Evolutionary conservation across 2,797 vertebrate species (phyloP).

Genomic region (Chaenodraco wilsoni): DNA sequence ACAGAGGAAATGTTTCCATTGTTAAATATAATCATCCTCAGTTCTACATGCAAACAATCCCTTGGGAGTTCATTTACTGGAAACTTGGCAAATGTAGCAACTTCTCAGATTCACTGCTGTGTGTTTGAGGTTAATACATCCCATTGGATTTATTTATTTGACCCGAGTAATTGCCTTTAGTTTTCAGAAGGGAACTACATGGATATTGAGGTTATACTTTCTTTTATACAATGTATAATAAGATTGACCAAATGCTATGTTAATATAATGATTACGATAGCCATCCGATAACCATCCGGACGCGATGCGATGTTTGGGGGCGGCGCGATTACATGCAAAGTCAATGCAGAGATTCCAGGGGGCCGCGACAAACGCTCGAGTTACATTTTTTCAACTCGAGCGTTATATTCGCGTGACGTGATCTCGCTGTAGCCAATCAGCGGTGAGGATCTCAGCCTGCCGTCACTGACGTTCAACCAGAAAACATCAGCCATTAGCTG

Average conservation of each 20-base stretch:
- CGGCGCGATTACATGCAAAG: too few species aligned
- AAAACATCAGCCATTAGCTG: too few species aligned
- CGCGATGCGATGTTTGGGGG: too few species aligned
- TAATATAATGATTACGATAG: background rate
- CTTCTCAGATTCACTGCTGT: slow-evolving; percentile 56
- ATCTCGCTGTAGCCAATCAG: too few species aligned
- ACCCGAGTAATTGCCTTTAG: slow-evolving; percentile 49
- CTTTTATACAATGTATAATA: background rate
- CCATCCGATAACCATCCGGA: too few species aligned
- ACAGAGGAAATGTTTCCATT: slow-evolving; percentile 70
- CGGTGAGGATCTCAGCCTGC: too few species aligned
- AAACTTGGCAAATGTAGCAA: slow-evolving; percentile 78
- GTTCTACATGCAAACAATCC: slow-evolving; percentile 70
- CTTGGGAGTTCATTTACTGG: slow-evolving; percentile 73
- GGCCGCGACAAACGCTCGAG: too few species aligned
- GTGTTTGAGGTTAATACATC: slow-evolving; percentile 60
- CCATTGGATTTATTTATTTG: slow-evolving; percentile 50
- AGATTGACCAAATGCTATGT: slow-evolving; percentile 6
- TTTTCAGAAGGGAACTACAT: slow-evolving; percentile 22
- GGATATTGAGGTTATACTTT: slow-evolving; percentile 15
- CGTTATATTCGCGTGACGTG: too few species aligned
- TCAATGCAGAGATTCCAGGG: too few species aligned
- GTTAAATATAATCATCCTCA: slow-evolving; percentile 85
- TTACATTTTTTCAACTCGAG: too few species aligned
- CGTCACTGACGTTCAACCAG: too few species aligned